A percentile compares a stretch with the other conserved stretches of the same genome.
Conservation (phyloP, 2,113 vertebrate genomes). For the Gopherus flavomarginatus region DNA sequence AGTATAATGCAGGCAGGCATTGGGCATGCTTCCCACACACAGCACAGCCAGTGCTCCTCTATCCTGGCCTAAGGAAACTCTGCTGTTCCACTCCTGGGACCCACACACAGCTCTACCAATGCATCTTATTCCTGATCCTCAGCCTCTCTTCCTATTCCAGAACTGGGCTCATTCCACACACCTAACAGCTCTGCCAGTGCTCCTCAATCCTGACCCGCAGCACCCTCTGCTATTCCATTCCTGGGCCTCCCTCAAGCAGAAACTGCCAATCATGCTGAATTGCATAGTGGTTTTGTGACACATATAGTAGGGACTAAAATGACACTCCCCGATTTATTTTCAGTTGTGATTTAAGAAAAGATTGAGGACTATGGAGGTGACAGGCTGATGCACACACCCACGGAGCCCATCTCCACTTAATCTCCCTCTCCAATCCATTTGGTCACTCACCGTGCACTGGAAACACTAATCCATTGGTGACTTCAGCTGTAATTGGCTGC, state of each 20-base stretch:
- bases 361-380: accelerated
- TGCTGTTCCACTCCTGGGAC: not conserved
- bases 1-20: not conserved
- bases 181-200: not conserved
- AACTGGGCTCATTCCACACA: not conserved
- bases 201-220: no score
- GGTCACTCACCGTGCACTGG: conserved; percentile 49
- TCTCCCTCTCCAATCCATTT: not conserved
- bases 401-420: not conserved
- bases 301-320: not conserved
- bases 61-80: not conserved
- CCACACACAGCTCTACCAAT: not conserved
- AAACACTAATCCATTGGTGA: conserved; percentile 32
- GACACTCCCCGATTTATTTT: not conserved
- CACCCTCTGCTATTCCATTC: accelerated
- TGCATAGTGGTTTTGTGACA: not conserved
- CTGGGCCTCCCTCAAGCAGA: not conserved
- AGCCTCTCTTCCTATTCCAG: not conserved
- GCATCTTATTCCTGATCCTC: not conserved
- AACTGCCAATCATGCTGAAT: not conserved
- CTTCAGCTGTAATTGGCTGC: conserved; percentile 60
- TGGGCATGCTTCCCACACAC: not conserved
- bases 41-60: not conserved
- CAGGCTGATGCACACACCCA: not conserved
- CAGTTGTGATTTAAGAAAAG: not conserved